These are phyloP conservation scores for Propithecus deckenii DNA, from an alignment of 2,797 vertebrate species.

Conservation along the genomic window DNA sequence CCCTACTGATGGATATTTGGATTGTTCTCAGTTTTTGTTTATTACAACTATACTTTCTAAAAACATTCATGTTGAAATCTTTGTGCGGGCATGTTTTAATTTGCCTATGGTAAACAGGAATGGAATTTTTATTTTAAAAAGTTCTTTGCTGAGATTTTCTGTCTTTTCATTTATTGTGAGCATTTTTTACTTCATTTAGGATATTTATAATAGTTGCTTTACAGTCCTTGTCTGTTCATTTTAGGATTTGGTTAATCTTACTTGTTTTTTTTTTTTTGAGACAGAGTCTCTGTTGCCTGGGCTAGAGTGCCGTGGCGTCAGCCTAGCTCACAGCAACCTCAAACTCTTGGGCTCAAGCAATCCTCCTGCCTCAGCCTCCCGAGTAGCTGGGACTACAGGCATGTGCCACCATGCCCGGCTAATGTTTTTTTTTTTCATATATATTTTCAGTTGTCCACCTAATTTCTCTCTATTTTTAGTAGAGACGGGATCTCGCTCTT, in stretches of 20 bases:
- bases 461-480: too few relatives aligned
- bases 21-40: neutral
- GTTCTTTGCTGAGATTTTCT: neutral
- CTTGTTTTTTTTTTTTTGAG: too few relatives aligned
- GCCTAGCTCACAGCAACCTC: too few relatives aligned
- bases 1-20: neutral
- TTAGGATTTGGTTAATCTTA: neutral
- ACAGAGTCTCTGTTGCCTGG: too few relatives aligned
- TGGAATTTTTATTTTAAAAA: neutral
- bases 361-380: too few relatives aligned
- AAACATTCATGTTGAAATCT: neutral
- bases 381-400: too few relatives aligned
- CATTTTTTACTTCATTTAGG: neutral
- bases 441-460: too few relatives aligned
- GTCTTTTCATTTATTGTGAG: neutral
- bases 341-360: too few relatives aligned
- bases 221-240: neutral
- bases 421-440: too few relatives aligned
- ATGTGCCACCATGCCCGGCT: too few relatives aligned
- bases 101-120: neutral
- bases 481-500: too few relatives aligned
- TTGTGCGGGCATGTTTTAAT: neutral
- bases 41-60: neutral
- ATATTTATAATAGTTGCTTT: neutral
- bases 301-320: too few relatives aligned